phyloP scores from a whole-genome alignment of 2,797 vertebrate species.

The Aselliscus stoliczkanus region DNA sequence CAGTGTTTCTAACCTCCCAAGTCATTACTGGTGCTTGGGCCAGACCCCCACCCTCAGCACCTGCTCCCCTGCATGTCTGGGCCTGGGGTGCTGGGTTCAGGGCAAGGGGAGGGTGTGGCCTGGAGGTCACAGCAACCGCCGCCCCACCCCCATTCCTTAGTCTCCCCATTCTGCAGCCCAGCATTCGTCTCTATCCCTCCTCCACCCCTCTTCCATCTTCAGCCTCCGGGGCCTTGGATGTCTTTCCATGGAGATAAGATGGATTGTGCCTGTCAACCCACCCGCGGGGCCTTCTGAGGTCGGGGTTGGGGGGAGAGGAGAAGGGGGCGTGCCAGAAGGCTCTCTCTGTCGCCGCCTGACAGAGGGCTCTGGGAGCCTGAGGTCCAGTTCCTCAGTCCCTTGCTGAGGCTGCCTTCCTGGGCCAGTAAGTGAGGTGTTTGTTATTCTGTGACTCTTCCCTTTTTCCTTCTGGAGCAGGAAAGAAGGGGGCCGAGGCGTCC shows the following conservation, averaged over 20 bases:
- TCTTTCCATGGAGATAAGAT: neutral
- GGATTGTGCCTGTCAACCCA: too few species aligned
- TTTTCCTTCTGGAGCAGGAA: neutral
- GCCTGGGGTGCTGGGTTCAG: neutral
- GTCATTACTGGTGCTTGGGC: neutral
- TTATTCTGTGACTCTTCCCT: neutral
- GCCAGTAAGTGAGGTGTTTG: neutral
- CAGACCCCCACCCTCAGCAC: neutral
- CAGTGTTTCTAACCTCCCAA: neutral
- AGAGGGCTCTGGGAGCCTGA: neutral
- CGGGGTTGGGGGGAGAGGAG: too few species aligned
- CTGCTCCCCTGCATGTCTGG: rapidly evolving
- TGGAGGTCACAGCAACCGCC: neutral
- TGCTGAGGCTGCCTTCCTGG: neutral
- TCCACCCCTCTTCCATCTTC: neutral
- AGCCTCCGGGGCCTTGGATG: neutral
- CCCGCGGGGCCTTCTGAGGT: neutral
- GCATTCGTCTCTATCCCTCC: neutral
- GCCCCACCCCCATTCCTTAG: too few species aligned
- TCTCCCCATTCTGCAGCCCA: neutral
- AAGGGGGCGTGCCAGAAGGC: too few species aligned
- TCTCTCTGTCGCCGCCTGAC: neutral
- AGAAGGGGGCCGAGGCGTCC: neutral
- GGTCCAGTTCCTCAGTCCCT: neutral
- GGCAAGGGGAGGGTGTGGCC: neutral